Base-by-base conservation (phyloP, 2,888 invertebrate genomes). In the Ornithoptera alexandrae region DNA sequence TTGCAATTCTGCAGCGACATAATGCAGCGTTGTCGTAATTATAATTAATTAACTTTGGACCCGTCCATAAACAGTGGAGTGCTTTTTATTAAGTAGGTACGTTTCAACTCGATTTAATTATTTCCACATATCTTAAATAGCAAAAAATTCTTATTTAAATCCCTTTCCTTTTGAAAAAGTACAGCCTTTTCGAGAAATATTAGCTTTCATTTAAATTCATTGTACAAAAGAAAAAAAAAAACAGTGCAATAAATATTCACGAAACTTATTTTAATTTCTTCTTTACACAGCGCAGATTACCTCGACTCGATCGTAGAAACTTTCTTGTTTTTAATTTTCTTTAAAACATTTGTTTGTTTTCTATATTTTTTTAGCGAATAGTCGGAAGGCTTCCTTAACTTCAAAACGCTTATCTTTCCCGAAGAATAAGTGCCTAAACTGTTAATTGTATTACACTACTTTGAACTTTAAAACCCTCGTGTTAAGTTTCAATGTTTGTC, bases 281-380 rank as follows among this genome's bases (percentile, higher is more conserved):
- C 86, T 89, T 90, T 89, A 88, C 87, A 90, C 88, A 90, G 82
- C 88, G 86, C 83, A 89, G 90, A 91, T 91, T 89, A 87, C 84
- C 85, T 81, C 53, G 87, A 87, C 88, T 84, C 90, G 86, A 91
- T 91, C 87, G 88, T 87, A 81, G 84, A 85, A 90, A 90, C 89
- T 92, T 92, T 87, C 90, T 84, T 89, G 88, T 91, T 90, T 92
- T 92, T 90, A 91, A 92, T 92, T 92, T 92, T 91, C 90, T 92
- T 92, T 89, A 91, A 90, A 90, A 92, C 90, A 89, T 89, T 82
- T 84, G 85, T 84, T 92, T 87, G 81, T 87, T 90, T 88, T 87
- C 82, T 84, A 83, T 85, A 85, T 89, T 91, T 91, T 90, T 89
- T 81, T 83, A 84, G 78, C 85, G 86, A 89, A 88, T 89, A 88